Conservation (phyloP, 2,113 vertebrate species). For the Clinocottus analis region DNA sequence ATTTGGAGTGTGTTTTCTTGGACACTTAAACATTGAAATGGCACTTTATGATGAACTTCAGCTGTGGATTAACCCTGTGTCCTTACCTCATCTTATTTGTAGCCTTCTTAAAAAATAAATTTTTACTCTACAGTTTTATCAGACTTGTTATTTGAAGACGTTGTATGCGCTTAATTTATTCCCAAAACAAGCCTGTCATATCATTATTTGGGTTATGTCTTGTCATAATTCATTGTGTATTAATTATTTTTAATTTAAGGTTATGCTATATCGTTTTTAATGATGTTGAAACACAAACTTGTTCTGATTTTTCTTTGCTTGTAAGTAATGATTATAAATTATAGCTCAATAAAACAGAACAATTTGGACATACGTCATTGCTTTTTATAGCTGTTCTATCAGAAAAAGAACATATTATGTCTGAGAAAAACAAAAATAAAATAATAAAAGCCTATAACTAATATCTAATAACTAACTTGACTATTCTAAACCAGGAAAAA, state of each 20-base stretch:
- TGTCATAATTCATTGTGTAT: background rate
- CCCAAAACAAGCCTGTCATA: background rate
- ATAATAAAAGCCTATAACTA: background rate
- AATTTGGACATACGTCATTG: conserved; percentile 1
- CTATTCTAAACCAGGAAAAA: background rate
- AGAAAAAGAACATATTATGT: background rate
- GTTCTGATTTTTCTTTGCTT: conserved; percentile 83
- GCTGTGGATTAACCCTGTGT: conserved; percentile 60
- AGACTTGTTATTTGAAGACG: conserved; percentile 8
- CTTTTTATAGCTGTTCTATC: background rate
- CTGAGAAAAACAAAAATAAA: background rate
- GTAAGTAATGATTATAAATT: background rate
- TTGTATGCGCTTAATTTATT: conserved; percentile 37
- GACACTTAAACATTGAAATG: conserved; percentile 46
- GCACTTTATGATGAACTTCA: conserved; percentile 76
- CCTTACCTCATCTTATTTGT: conserved; percentile 69
- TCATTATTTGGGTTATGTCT: background rate
- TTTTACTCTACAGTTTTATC: conserved; percentile 14
- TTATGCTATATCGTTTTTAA: conserved; percentile 28
- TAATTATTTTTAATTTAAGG: background rate
- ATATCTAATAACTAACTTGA: background rate
- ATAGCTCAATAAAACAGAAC: conserved; percentile 33
- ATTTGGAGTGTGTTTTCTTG: conserved; percentile 36
- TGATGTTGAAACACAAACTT: conserved; percentile 43
- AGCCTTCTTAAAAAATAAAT: conserved; percentile 29